Evolutionary conservation across 1,140 invertebrate genomes (phyloP).

Genomic region (Scaptomyza hsui): DNA sequence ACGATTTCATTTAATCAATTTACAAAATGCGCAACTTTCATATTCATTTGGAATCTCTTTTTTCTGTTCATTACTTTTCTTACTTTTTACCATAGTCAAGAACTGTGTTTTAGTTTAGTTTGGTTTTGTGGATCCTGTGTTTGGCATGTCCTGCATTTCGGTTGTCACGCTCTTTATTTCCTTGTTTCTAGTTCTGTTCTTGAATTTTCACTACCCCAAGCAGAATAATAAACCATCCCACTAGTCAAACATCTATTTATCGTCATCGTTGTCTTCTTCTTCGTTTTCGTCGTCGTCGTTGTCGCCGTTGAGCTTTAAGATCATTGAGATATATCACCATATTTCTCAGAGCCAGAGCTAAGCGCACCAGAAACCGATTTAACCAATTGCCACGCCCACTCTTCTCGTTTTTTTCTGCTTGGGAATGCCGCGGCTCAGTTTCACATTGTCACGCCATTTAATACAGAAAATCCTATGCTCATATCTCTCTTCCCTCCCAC

Average conservation of each 20-base stretch:
- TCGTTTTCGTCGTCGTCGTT: not conserved
- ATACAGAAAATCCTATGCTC: conserved; percentile 3
- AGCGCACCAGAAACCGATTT: conserved; percentile 40
- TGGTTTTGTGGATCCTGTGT: conserved; percentile 10
- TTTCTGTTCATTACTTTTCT: not conserved
- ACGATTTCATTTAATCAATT: conserved; percentile 7
- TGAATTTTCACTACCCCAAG: conserved; percentile 31
- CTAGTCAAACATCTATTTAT: conserved; percentile 19
- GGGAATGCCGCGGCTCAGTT: conserved; percentile 55
- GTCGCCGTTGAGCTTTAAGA: conserved; percentile 10
- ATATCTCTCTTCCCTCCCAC: not conserved
- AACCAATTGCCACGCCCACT: not conserved
- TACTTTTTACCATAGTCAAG: not conserved
- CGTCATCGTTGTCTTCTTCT: conserved; percentile 4
- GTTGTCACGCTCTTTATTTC: conserved; percentile 18
- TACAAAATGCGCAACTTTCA: conserved; percentile 19
- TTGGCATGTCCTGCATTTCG: conserved; percentile 36
- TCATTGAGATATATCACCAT: conserved; percentile 60
- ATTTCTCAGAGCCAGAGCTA: conserved; percentile 37
- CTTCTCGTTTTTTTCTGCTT: conserved; percentile 62
- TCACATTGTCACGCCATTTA: conserved; percentile 14
- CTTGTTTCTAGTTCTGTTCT: conserved; percentile 25
- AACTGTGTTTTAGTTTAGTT: not conserved
- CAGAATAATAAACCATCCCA: conserved; percentile 29
- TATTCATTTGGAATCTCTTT: conserved; percentile 5